Evolutionary conservation across 2,888 invertebrate species (phyloP).

Genomic region (Orchesella flavescens): DNA sequence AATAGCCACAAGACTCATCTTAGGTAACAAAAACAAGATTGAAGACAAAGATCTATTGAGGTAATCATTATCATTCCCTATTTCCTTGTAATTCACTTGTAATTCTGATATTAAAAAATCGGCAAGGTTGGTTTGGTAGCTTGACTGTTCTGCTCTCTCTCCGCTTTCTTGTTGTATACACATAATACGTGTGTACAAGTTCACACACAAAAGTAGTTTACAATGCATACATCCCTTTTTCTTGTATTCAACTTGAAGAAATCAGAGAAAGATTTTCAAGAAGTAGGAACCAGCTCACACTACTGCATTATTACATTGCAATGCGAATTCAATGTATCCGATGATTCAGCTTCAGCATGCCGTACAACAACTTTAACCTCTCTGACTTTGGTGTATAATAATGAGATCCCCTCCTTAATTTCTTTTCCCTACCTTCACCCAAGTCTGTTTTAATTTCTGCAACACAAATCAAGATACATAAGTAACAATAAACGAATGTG

Average conservation of each 20-base stretch:
- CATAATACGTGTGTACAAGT: not conserved
- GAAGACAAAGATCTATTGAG: conserved; percentile 31
- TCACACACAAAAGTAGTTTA: conserved; percentile 13
- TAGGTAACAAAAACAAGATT: conserved; percentile 33
- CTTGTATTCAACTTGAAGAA: not conserved
- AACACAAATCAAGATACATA: not conserved
- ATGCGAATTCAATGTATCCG: conserved; percentile 16
- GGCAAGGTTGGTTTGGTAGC: conserved; percentile 12
- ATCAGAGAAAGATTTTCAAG: conserved; percentile 6
- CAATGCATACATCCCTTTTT: not conserved
- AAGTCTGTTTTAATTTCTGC: conserved; percentile 19
- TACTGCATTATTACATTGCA: no score
- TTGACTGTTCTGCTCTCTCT: conserved; percentile 36
- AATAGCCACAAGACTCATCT: no score
- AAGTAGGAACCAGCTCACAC: not conserved
- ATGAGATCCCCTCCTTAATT: conserved; percentile 25
- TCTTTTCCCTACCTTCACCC: conserved; percentile 2
- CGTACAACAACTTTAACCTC: not conserved
- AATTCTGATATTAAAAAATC: not conserved
- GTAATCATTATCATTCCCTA: conserved; percentile 24
- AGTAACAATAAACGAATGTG: not conserved
- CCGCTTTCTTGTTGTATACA: conserved; percentile 9
- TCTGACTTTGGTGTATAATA: not conserved
- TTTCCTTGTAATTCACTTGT: conserved; percentile 12
- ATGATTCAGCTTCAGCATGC: conserved; percentile 8